Percentiles rank a stretch among this genome's conserved stretches.
Evolutionary conservation across 2,113 vertebrate species (phyloP).

Genomic region (Rhinoptilus africanus): DNA sequence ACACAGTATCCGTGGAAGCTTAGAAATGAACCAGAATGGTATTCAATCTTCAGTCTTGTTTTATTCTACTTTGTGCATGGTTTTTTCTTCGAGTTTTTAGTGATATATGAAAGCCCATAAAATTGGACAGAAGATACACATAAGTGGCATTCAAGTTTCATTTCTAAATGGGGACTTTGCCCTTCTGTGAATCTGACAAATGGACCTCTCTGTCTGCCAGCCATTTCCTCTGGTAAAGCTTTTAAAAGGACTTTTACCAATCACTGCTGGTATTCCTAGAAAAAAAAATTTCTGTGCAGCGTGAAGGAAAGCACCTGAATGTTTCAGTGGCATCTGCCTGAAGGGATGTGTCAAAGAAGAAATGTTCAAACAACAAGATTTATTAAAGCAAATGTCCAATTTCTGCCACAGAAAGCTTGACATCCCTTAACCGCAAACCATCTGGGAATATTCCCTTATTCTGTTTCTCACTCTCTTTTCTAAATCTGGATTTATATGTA

Average conservation of each 20-base stretch:
- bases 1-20: background rate
- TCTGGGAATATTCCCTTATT: constrained; percentile 8
- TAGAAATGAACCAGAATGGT: background rate
- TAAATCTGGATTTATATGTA: constrained; percentile 52
- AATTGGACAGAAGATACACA: constrained; percentile 7
- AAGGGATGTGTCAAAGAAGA: constrained; percentile 53
- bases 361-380: constrained; percentile 57
- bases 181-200: constrained; percentile 65
- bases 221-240: constrained; percentile 34
- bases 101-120: constrained; percentile 55
- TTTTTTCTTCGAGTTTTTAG: constrained; percentile 33
- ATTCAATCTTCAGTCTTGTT: background rate
- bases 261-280: constrained; percentile 23
- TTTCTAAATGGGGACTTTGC: constrained; percentile 63
- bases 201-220: constrained; percentile 22
- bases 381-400: constrained; percentile 58
- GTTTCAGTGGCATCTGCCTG: constrained; percentile 40
- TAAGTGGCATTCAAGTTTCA: constrained; percentile 62
- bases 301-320: constrained; percentile 24
- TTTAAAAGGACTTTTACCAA: constrained; percentile 48
- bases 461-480: background rate
- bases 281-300: background rate
- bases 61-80: background rate
- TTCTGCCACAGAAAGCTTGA: constrained; percentile 42
- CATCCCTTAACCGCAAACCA: constrained; percentile 44